These are phyloP conservation scores for Gymnarchus niloticus DNA, from an alignment of 2,113 vertebrate genomes.

Conservation along the genomic window DNA sequence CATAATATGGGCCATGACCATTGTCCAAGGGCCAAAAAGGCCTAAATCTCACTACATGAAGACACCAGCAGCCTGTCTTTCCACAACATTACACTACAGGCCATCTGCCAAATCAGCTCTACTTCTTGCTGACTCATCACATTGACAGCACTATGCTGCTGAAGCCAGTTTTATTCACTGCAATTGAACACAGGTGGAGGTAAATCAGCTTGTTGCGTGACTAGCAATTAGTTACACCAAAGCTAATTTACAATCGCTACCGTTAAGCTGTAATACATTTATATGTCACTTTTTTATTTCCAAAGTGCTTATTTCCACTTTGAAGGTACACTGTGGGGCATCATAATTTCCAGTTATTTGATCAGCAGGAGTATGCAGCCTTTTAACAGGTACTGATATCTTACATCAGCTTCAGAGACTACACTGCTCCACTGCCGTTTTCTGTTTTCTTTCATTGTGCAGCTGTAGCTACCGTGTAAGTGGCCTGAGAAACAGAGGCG, in stretches of 20 bases:
- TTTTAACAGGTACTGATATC: background rate
- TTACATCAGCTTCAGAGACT: background rate
- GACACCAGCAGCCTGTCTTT: background rate
- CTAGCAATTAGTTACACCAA: background rate
- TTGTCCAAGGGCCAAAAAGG: background rate
- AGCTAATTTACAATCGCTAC: background rate
- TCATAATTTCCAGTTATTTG: background rate
- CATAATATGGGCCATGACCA: background rate
- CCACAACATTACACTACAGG: background rate
- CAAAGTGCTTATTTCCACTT: background rate
- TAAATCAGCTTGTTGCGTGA: background rate
- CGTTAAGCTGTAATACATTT: background rate
- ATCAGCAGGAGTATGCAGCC: background rate
- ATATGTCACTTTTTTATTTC: background rate
- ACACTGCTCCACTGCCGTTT: slow-evolving; percentile 24
- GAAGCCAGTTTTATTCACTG: background rate
- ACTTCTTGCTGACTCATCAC: no score
- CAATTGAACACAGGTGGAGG: background rate
- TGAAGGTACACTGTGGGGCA: background rate
- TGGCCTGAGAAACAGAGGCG: slow-evolving; percentile 46
- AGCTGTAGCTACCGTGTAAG: slow-evolving; percentile 43
- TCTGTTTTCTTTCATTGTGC: slow-evolving; percentile 42
- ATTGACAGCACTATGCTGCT: background rate
- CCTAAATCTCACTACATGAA: background rate
- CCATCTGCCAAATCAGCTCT: background rate